Base-by-base conservation (phyloP, 2,797 vertebrate species). In the Stomatorhinus walkeri region DNA sequence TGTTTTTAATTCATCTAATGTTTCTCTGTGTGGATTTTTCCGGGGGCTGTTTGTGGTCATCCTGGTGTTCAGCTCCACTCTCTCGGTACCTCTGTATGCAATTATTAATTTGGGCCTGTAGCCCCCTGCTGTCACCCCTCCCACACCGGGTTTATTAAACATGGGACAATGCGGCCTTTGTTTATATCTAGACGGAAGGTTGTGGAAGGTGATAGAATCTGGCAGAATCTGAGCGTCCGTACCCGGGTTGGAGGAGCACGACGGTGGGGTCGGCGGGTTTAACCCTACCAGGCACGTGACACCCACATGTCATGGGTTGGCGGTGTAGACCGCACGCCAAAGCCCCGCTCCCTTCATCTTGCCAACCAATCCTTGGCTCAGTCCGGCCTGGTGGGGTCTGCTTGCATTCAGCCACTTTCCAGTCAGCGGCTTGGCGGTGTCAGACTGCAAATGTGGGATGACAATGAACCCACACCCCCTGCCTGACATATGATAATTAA, bases 101-200 rank as follows among this genome's bases (percentile, higher is more conserved):
- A 61, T 87, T 64, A 87, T 40, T 43, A 87, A 49, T 87, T 43
- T 64, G 10, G 51, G 89, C 19, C 4, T 81, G 4, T 59, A 72
- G 87, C 89, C 85, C 88, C 54, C 86, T 68, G 61, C 61, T 28
- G 61, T 64, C 9, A 28, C 8, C n/a, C 22, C 61, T 22, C 61
- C n/a, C 56, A 51, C 56, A 28, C 48, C 87, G 68, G 89, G 90
- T 90, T 92, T 89, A 90, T 90, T 92, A 85, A 93, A 91, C 89
- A 85, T 90, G 52, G 90, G 93, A 95, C 95, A 96, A 95, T 93
- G 93, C 92, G 88, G 36, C 92, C 92, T 94, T 94, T 95, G 94
- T 95, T 94, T 92, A 94, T 93, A 93, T 94, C 91, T 92, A 92
- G 93, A 87, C 90, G 91, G 90, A 93, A 91, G 90, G 91, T 61